Conservation (phyloP, 2,888 invertebrate genomes). For the Ectemnius continuus region DNA sequence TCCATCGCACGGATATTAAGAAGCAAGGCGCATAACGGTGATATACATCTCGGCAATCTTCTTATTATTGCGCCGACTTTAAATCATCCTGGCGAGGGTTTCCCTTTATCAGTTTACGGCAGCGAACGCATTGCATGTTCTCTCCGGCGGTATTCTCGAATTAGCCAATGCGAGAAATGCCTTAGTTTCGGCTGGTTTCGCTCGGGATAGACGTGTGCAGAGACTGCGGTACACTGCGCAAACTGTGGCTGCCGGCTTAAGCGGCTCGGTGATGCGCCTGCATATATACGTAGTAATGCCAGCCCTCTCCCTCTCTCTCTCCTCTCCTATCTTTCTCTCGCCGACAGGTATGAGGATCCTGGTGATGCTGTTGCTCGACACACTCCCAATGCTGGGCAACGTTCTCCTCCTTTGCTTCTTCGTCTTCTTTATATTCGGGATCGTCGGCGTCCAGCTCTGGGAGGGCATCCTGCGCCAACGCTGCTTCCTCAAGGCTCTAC, state of each 20-base stretch:
- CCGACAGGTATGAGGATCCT: conserved; percentile 96
- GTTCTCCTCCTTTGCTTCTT: conserved; percentile 99
- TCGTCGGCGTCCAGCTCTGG: conserved; percentile 99
- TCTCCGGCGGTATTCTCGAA: conserved; percentile 19
- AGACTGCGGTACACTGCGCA: conserved; percentile 7
- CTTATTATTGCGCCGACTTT: not conserved
- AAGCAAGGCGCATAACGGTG: no score
- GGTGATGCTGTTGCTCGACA: conserved; percentile 98
- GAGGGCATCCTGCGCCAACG: conserved; percentile 97
- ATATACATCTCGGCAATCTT: conserved; percentile 1
- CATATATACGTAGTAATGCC: not conserved
- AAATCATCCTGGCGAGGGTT: conserved; percentile 3
- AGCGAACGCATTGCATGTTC: no score
- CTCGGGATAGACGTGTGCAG: not conserved
- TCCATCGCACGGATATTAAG: not conserved
- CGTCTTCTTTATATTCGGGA: conserved; percentile 99
- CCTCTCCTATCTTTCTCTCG: conserved; percentile 3
- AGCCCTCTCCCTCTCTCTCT: not conserved
- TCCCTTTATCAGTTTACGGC: no score
- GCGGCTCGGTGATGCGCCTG: not conserved
- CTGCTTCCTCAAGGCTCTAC: conserved; percentile 89
- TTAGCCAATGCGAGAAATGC: conserved; percentile 16
- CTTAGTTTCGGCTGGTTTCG: not conserved
- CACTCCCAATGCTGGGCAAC: conserved; percentile 99
- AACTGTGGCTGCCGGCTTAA: conserved; percentile 3